Evolutionary conservation across 2,797 vertebrate genomes (phyloP), one percentile per base, ranked within the genome.

Genomic region (Eulemur mongoz): DNA sequence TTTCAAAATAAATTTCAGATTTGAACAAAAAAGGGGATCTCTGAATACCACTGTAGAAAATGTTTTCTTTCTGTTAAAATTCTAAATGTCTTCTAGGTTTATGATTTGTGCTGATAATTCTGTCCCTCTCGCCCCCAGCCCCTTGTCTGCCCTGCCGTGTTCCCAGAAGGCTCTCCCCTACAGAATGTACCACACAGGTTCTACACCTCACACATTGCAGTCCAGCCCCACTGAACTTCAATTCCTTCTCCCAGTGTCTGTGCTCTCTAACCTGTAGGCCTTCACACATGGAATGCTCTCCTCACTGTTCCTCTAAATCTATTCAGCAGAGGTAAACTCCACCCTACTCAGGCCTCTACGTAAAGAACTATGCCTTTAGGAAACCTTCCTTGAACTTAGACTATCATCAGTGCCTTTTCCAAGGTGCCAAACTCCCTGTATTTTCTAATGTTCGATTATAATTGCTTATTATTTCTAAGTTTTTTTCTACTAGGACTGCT

Each of bases 131-230:
- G 12, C 4, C 40, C 8, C 35, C 0, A 11, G 80, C 23, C 32
- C 13, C 30, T 9, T 48, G 17, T 81, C 35, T n/a, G 18, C 15
- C 48, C 63, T 45, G 18, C 40, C 14, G 0, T 0, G 15, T 4
- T 8, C 84, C 72, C 7, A 10, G 25, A 72, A 27, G 48, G 32
- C 50, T 32, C 10, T 35, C n/a, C 35, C 20, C 20, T 7, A 3
- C 0, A 12, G 32, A 50, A 2, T 0, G 0, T 10, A 10, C 1
- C 50, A 11, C 1, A 32, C 0, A 13, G 23, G 40, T 0, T 35
- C 43, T 30, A 11, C 0, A 5, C 7, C 12, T 22, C 50, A 27
- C 17, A 40, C 13, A 0, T 9, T 12, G 50, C 1, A 43, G 38
- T 7, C 50, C n/a, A 27, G 67, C 2, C 48, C 79, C 32, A 10